A percentile compares a stretch with the other conserved stretches of the same genome.
These are phyloP conservation scores for Ciona savignyi DNA, from an alignment of 23 tunicate species.

Conservation along the genomic window DNA sequence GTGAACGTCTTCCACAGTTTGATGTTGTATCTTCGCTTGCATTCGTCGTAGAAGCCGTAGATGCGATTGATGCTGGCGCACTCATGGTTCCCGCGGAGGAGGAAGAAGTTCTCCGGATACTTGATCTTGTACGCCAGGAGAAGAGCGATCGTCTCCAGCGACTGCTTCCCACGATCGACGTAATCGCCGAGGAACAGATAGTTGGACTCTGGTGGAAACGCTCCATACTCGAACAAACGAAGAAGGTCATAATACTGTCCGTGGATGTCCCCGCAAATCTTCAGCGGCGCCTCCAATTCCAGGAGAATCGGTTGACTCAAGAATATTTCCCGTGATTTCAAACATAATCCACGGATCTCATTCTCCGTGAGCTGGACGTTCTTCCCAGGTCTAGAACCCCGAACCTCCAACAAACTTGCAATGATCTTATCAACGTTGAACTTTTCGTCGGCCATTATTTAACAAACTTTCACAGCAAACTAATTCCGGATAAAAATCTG, in stretches of 20 bases:
- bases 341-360: conserved; percentile 87
- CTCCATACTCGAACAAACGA: conserved; percentile 95
- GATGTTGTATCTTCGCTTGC: conserved; percentile 96
- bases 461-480: background rate
- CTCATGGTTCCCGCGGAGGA: conserved; percentile 95
- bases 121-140: conserved; percentile 96
- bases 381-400: conserved; percentile 99
- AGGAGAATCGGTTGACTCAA: conserved; percentile 94
- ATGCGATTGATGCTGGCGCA: conserved; percentile 98
- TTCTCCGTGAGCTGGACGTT: conserved; percentile 92
- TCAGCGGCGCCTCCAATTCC: conserved; percentile 96
- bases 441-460: conserved; percentile 89
- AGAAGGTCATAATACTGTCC: conserved; percentile 97
- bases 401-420: conserved; percentile 87
- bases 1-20: conserved; percentile 99
- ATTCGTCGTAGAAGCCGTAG: conserved; percentile 98
- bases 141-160: conserved; percentile 95
- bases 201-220: conserved; percentile 97
- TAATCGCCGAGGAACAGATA: conserved; percentile 96
- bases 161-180: conserved; percentile 98
- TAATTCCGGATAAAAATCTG: background rate
- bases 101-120: conserved; percentile 97
- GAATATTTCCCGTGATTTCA: conserved; percentile 93
- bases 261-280: conserved; percentile 97
- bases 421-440: conserved; percentile 95